Evolutionary conservation across 1,140 invertebrate genomes (phyloP), one percentile per base, ranked within the genome.

Genomic region (Meloidogyne hapla): DNA sequence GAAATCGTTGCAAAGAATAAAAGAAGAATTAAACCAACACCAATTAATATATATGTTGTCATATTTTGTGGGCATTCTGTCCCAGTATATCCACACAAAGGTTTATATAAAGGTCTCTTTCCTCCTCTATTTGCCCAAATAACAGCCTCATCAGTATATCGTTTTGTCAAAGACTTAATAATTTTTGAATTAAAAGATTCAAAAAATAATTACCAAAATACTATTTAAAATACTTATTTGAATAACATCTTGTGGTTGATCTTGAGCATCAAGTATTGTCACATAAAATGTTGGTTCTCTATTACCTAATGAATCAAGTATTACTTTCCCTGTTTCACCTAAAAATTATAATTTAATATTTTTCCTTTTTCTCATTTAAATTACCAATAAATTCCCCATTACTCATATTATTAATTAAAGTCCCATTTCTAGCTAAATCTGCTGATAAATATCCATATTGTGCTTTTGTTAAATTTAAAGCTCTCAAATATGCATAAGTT

Each of bases 61-160:
- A 67, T 61, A 33, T 65, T 67, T 33, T 69, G 28, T 10, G 70
- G 75, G 62, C 80, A 81, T 71, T 81, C 76, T 18, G n/a, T 69
- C n/a, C 80, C 80, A 18, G 21, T 69, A 69, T 75, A 81, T 70
- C 80, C 80, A 63, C 80, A 81, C 9, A 79, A 23, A 18, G 80
- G 80, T n/a, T 66, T 68, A 9, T 62, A 72, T 61, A 83, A 28
- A 26, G 80, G 80, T 23, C 76, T 42, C 56, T 68, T 42, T 18
- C 63, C 69, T 26, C 68, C 63, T 15, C 80, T 78, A 61, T 25
- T 67, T 25, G 79, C 63, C 80, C 80, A 81, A 33, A 81, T 75
- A 10, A 23, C 13, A 0, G 77, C 18, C 21, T 81, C 80, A 40
- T 71, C 71, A 25, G 18, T 26, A 33, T 81, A 81, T 18, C 56